Conservation (phyloP, 1,140 invertebrate species). For the Drosophila mojavensis region DNA sequence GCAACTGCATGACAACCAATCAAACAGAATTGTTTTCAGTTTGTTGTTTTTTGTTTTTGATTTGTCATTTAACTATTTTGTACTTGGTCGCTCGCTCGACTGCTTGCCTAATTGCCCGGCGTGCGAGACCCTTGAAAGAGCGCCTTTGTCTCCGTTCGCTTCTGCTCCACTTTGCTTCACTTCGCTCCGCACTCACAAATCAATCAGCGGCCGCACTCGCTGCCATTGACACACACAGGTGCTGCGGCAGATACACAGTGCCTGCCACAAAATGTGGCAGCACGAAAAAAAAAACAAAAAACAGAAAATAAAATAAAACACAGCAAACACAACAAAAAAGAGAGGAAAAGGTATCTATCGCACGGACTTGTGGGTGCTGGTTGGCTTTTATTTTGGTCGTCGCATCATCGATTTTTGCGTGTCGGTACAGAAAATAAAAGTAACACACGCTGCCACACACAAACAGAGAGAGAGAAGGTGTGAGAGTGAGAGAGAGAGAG, state of each 20-base stretch:
- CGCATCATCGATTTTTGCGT: slow-evolving; percentile 71
- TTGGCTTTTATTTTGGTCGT: slow-evolving; percentile 74
- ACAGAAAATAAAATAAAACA: background rate
- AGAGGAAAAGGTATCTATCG: slow-evolving; percentile 24
- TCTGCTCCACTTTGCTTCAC: background rate
- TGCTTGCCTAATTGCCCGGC: slow-evolving; percentile 20
- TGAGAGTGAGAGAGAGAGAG: background rate
- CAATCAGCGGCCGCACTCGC: slow-evolving; percentile 9
- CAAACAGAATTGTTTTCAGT: slow-evolving; percentile 20
- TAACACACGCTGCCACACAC: slow-evolving; percentile 4
- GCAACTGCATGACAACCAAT: background rate
- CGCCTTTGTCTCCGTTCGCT: slow-evolving; percentile 12
- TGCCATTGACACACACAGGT: slow-evolving; percentile 11
- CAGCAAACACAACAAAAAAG: background rate
- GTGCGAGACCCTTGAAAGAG: slow-evolving; percentile 28
- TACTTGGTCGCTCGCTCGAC: background rate
- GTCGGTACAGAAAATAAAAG: slow-evolving; percentile 34
- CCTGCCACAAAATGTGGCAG: background rate
- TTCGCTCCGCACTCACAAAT: slow-evolving; percentile 22
- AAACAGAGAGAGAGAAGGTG: background rate
- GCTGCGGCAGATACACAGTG: background rate
- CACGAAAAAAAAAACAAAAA: background rate
- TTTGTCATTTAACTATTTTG: background rate
- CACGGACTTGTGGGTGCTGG: slow-evolving; percentile 61
- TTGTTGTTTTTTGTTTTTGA: background rate